Evolutionary conservation across 2,888 invertebrate genomes (phyloP).

Genomic region (Drosophila recens): DNA sequence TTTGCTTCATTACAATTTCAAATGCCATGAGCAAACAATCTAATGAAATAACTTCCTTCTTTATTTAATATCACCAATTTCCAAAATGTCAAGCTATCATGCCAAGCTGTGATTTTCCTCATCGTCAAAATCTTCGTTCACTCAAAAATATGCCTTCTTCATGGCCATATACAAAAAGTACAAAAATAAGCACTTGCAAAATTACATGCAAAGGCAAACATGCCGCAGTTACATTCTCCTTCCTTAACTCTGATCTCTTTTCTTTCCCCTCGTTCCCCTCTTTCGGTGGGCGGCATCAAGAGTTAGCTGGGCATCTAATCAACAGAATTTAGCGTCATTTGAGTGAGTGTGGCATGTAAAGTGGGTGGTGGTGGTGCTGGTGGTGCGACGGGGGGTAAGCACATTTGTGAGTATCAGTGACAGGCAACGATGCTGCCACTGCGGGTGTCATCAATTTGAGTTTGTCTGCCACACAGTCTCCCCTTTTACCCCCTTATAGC

Average conservation of each 20-base stretch:
- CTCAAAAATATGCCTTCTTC: conserved; percentile 6
- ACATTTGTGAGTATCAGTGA: conserved; percentile 74
- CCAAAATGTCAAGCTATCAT: conserved; percentile 5
- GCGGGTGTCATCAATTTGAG: conserved; percentile 80
- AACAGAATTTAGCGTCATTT: conserved; percentile 78
- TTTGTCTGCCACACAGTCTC: conserved; percentile 45
- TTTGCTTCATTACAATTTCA: background rate
- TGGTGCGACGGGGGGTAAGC: background rate
- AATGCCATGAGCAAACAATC: background rate
- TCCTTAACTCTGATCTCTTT: background rate
- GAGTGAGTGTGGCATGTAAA: conserved; percentile 68
- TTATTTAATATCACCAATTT: background rate
- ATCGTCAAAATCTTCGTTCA: background rate
- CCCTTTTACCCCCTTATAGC: background rate
- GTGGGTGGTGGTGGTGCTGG: conserved; percentile 2
- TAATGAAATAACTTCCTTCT: background rate
- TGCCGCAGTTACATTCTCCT: conserved; percentile 12
- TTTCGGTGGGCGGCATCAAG: conserved; percentile 6
- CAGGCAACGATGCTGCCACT: conserved; percentile 52
- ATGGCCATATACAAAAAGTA: background rate
- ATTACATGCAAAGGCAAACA: conserved; percentile 37
- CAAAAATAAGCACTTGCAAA: conserved; percentile 11
- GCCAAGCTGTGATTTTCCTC: conserved; percentile 6
- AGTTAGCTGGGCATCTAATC: conserved; percentile 73
- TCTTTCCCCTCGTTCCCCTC: background rate